A percentile compares a stretch with the other conserved stretches of the same genome.
phyloP scores from a whole-genome alignment of 2,113 vertebrate genomes.

The Atractosteus spatula region DNA sequence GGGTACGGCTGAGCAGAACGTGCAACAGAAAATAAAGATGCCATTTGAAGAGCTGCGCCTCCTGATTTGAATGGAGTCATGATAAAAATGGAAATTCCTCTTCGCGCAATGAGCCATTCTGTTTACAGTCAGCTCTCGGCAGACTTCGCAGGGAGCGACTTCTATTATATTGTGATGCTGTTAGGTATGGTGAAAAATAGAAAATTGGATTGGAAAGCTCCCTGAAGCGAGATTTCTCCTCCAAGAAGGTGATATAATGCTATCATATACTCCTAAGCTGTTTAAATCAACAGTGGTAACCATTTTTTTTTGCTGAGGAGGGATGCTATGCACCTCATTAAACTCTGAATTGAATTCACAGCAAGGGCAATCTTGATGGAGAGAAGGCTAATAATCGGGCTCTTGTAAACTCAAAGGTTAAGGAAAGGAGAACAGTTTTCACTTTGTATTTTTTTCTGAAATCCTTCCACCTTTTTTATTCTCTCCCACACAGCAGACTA shows the following conservation, averaged over 20 bases:
- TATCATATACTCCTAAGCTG: conserved; percentile 37
- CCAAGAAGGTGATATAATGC: neutral
- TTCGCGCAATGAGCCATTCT: neutral
- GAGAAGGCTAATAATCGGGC: conserved; percentile 1
- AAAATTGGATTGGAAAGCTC: conserved; percentile 6
- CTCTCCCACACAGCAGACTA: neutral
- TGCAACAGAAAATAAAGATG: neutral
- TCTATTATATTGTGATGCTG: neutral
- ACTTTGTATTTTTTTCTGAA: neutral
- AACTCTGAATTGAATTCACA: conserved; percentile 6
- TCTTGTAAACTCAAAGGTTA: neutral
- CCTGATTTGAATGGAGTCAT: neutral
- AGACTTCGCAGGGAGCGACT: neutral
- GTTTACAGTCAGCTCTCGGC: neutral
- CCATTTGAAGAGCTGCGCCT: neutral
- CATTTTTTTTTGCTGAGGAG: conserved; percentile 34
- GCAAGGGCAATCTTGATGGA: neutral
- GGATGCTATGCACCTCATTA: conserved; percentile 48
- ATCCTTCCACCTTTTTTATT: neutral
- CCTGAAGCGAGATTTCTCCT: conserved; percentile 27
- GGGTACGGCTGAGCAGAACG: neutral
- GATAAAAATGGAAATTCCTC: conserved; percentile 10
- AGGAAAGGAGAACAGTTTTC: neutral
- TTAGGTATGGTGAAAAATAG: conserved; percentile 6
- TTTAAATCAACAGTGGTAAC: conserved; percentile 30